Evolutionary conservation across 2,797 vertebrate species (phyloP).

Genomic region (Sebastes ruberrimus): DNA sequence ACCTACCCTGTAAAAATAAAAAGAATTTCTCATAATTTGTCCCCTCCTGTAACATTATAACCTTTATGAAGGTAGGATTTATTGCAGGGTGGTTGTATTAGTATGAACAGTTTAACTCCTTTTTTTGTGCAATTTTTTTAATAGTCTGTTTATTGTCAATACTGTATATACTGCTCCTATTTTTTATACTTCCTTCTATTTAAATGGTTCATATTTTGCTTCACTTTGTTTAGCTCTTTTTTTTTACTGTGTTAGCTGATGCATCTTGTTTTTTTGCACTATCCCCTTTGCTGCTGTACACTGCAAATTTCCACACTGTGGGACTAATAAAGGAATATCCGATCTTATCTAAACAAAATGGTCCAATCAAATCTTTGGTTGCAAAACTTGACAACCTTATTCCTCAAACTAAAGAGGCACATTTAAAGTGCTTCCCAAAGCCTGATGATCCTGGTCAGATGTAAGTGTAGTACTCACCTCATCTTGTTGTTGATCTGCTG

Average conservation of each 20-base stretch:
- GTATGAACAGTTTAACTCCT: no score
- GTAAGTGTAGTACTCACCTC: slow-evolving; percentile 78
- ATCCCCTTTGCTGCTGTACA: no score
- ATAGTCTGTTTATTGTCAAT: no score
- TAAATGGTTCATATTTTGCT: no score
- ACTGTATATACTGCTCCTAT: no score
- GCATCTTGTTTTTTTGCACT: no score
- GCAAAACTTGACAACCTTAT: background rate
- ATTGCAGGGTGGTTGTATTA: background rate
- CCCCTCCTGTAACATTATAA: background rate
- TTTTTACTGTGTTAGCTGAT: no score
- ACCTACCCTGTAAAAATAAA: background rate
- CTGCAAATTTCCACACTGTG: no score
- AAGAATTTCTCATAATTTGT: background rate
- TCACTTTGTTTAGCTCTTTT: no score
- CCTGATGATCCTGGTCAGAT: background rate
- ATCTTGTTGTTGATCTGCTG: slow-evolving; percentile 82
- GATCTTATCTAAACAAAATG: background rate
- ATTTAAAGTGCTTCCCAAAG: background rate
- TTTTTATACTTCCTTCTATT: no score
- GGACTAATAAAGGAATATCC: no score
- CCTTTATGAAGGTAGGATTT: background rate
- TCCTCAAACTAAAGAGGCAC: background rate
- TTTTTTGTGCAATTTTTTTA: no score
- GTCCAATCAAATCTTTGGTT: background rate